phyloP scores from a whole-genome alignment of 1,140 invertebrate species.

The Zaprionus capensis region DNA sequence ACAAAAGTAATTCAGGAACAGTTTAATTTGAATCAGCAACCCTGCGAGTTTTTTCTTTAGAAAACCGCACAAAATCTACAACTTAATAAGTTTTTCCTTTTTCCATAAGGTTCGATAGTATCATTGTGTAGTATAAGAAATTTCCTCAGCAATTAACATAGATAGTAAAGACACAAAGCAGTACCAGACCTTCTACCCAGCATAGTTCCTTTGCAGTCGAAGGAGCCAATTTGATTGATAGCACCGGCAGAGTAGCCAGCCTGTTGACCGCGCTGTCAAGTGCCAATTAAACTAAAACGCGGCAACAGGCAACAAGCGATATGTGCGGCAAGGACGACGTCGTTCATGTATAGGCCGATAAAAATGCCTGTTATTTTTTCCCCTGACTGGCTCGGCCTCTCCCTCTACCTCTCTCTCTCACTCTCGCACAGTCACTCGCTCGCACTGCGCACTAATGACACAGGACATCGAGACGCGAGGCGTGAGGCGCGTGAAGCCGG shows the following conservation, averaged over 20 bases:
- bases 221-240: conserved; percentile 75
- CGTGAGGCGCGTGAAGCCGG: conserved; percentile 28
- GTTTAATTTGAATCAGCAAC: too few species aligned
- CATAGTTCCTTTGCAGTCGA: conserved; percentile 1
- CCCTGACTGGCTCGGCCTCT: conserved; percentile 31
- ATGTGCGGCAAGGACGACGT: conserved; percentile 24
- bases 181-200: too few species aligned
- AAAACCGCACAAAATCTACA: too few species aligned
- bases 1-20: too few species aligned
- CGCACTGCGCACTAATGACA: conserved; percentile 67
- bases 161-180: neutral
- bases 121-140: neutral
- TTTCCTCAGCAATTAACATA: neutral
- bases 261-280: conserved; percentile 69
- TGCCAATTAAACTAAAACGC: conserved; percentile 80
- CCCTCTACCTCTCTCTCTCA: neutral
- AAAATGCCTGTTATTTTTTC: conserved; percentile 73
- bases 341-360: conserved; percentile 58
- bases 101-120: too few species aligned
- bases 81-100: too few species aligned
- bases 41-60: too few species aligned
- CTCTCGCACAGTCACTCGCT: neutral
- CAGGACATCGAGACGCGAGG: conserved; percentile 48
- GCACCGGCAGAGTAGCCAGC: conserved; percentile 47
- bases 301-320: conserved; percentile 61